Evolutionary conservation across 2,797 vertebrate genomes (phyloP), one percentile per base, ranked within the genome.

Genomic region (Xerus rutilus): DNA sequence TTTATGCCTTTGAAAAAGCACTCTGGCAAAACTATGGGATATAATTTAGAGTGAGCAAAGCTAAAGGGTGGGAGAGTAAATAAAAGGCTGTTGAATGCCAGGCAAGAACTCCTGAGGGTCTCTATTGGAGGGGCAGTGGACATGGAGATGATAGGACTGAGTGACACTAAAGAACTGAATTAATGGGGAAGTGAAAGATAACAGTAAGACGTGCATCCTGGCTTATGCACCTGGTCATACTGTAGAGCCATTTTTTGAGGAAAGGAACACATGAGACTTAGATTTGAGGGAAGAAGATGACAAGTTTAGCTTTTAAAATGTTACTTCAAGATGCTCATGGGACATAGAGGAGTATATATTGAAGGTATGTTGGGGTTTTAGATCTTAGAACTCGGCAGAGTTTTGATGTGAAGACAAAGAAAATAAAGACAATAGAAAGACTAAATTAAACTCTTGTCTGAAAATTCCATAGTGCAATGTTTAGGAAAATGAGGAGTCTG

Each of bases 1-100:
- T 81, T 25, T 39, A 45, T 62, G n/a, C 14, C n/a, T 89, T 89
- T 83, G 65, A 89, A 85, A 94, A 79, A 92, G 17, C 32, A 77
- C 43, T 82, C 35, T 49, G 20, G 3, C 21, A 57, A n/a, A 94
- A 64, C 9, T 32, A 47, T 18, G 30, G 62, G n/a, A 45, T 59
- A 28, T 59, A 30, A 93, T 62, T 92, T 84, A 7, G 3, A 65
- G 25, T 7, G 32, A 72, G 23, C 45, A 72, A 87, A 86, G 65
- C 49, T 85, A 69, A 54, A 89, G 74, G 39, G 7, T 30, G 6
- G 4, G 49, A 69, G 35, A 65, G 59, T 17, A 83, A 32, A 70
- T 69, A 87, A 78, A 43, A 83, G 4, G 25, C 25, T 88, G 28
- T 13, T 30, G 18, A 69, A 92, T 74, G 13, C 13, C 10, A 57